Base-by-base conservation (phyloP, 2,797 vertebrate species). In the Austrolebias charrua region DNA sequence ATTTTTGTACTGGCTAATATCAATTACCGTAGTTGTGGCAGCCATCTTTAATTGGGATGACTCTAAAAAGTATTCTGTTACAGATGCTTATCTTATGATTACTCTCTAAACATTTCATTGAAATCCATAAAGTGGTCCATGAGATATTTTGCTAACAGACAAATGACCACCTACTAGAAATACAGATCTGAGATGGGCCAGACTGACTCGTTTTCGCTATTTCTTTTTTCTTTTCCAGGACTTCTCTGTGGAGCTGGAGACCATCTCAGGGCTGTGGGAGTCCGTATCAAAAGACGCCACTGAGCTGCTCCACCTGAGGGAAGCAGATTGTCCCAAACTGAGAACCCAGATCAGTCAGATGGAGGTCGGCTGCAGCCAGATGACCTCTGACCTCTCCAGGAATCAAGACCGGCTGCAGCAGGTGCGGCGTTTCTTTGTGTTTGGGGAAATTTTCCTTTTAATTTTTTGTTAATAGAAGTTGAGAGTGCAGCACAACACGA, bases 341-440 rank as follows among this genome's bases (percentile, higher is more conserved):
- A 90, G 91, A 62, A 85, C 90, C 49, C 90, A 78, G 28, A 76
- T 96, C 77, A 57, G 86, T 19, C 91, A 92, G 48, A 90, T 94
- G 70, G 94, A 97, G 72, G 89, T 90, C 68, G 83, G 73, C 62
- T 98, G 96, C 96, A 91, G 86, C 16, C 77, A 88, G 47, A 83
- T 96, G 59, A 90, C 89, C 56, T 84, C 91, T 24, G 86, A 92
- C 31, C 88, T 94, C 46, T 93, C 93, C 18, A 66, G 71, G 54
- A 88, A 90, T 62, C 94, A 95, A 86, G 92, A 95, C 40, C 92
- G 83, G 56, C 87, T 94, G 69, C 94, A 95, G 69, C 93, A 96
- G 93, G 97, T 96, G 59, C 4, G 6, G 16, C 14, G 1, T 14
- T 20, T 13, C 3, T n/a, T 19, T 33, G n/a, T 16, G 52, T 48